These are phyloP conservation scores for Drosophila pectinifera DNA, from an alignment of 1,140 invertebrate genomes.

Conservation along the genomic window DNA sequence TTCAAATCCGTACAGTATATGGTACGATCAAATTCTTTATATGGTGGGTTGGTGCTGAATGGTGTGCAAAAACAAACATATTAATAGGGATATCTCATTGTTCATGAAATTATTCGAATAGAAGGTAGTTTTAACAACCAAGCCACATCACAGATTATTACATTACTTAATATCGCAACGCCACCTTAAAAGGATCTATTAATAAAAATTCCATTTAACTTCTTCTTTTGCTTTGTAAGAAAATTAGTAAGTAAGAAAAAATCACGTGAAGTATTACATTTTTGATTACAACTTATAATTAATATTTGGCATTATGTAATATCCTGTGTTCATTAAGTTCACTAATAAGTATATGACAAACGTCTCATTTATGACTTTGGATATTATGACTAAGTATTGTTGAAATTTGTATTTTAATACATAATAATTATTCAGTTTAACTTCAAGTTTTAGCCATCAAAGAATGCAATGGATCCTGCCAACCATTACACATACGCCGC, in stretches of 20 bases:
- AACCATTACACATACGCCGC: slow-evolving; percentile 41
- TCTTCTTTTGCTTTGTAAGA: too few relatives aligned
- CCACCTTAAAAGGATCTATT: neutral
- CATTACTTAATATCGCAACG: neutral
- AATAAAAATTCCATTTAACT: neutral
- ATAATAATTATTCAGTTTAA: neutral
- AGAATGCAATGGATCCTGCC: slow-evolving; percentile 3
- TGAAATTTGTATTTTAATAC: neutral
- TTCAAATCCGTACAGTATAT: too few relatives aligned
- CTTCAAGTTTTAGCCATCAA: neutral
- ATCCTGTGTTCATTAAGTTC: neutral
- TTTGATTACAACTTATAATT: too few relatives aligned
- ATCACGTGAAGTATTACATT: neutral
- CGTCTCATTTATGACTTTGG: too few relatives aligned
- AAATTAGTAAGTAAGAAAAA: neutral
- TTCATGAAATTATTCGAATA: neutral
- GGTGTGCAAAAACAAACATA: neutral
- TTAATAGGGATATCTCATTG: neutral
- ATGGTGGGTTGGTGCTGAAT: neutral
- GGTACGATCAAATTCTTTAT: too few relatives aligned
- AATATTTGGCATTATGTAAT: neutral
- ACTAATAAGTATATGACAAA: neutral
- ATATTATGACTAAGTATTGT: neutral
- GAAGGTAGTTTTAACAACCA: too few relatives aligned
- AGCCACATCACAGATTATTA: neutral